These are phyloP conservation scores for Drosophila kohkoa DNA, from an alignment of 1,140 invertebrate genomes.

Conservation along the genomic window DNA sequence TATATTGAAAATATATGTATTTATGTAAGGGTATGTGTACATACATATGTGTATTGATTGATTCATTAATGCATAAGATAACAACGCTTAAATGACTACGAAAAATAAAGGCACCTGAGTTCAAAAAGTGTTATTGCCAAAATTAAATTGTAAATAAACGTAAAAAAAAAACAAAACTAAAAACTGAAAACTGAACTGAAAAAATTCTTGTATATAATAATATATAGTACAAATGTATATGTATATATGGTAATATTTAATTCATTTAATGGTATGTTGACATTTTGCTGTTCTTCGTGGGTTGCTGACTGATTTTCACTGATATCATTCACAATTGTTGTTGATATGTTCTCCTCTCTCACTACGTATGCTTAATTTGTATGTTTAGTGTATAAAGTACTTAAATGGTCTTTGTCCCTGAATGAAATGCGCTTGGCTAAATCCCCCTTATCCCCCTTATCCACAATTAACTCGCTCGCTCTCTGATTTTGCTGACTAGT, in stretches of 20 bases:
- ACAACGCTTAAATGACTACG: constrained; percentile 81
- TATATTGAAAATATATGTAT: constrained; percentile 32
- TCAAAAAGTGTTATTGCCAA: constrained; percentile 78
- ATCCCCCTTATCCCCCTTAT: neutral
- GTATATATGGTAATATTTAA: constrained; percentile 48
- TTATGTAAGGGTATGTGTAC: constrained; percentile 18
- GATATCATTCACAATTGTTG: constrained; percentile 36
- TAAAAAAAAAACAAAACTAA: constrained; percentile 54
- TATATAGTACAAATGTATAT: constrained; percentile 52
- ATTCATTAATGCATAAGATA: constrained; percentile 78
- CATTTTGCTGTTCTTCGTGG: constrained; percentile 43
- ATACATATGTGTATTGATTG: constrained; percentile 23
- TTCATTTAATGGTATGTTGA: constrained; percentile 69
- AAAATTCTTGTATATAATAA: constrained; percentile 39
- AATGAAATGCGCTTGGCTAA: constrained; percentile 72
- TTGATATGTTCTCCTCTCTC: constrained; percentile 10
- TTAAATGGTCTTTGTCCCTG: constrained; percentile 81
- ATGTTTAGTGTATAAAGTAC: constrained; percentile 61
- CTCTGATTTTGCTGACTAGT: constrained; percentile 70
- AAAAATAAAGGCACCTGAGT: constrained; percentile 81
- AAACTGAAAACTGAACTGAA: too few relatives aligned
- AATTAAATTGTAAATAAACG: constrained; percentile 49
- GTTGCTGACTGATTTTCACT: constrained; percentile 47
- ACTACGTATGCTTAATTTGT: constrained; percentile 35
- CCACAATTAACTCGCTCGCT: neutral